Base-by-base conservation (phyloP, 1,140 invertebrate genomes). In the Caenorhabditis briggsae region DNA sequence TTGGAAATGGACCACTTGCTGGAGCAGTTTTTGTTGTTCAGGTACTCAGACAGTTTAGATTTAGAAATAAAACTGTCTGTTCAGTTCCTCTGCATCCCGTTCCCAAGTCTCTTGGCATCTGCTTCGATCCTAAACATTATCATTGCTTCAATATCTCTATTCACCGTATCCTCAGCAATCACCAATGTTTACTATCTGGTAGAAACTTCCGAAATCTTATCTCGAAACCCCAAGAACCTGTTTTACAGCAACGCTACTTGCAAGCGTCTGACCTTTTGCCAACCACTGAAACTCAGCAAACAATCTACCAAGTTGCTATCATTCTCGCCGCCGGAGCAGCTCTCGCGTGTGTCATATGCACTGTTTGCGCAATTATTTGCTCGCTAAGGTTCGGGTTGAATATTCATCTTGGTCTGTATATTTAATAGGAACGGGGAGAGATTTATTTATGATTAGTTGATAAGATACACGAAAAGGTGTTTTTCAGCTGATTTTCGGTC, bases 171-270 rank as follows among this genome's bases (percentile, higher is more conserved):
- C 43, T 88, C 91, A 14, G 74, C 90, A 41, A 92, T 92, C 20
- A 92, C 91, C 5, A 92, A 92, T 85, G 86, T 91, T 43, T 92
- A 90, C 87, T 92, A 91, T 83, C 50, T 91, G 53, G 90, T 92
- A 78, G 88, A 2, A 83, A 58, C 2, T 83, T 18, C 41, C 14
- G n/a, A 50, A 61, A 61, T 23, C 9, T 11, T 5, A n/a, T n/a
- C n/a, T n/a, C n/a, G n/a, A 5, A n/a, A 20, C 16, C 8, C 43
- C 20, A 6, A 41, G 58, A 83, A 83, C 82, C 53, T 56, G 82
- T 56, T 33, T 33, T 61, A 64, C 55, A 65, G 83, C 58, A 65
- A 65, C 46, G 46, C 18, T 53, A 84, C 23, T 48, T 91, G 7
- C 84, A 87, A 53, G 74, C 85, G 23, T 74, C 83, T 9, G 89